Conservation (phyloP, 2,888 invertebrate species). For the Stegana nigrithorax region DNA sequence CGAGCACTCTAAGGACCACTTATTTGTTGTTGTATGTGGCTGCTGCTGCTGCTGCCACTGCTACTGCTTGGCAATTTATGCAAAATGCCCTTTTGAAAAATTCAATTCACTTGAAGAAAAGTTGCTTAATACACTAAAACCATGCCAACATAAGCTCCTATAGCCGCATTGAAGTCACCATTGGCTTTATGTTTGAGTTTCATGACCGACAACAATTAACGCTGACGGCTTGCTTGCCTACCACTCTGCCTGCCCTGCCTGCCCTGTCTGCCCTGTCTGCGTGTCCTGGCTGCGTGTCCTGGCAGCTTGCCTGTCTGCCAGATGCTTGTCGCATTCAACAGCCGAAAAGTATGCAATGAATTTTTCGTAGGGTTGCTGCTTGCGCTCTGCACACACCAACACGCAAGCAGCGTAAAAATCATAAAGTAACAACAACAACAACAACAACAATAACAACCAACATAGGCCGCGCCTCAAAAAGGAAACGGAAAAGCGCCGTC, state of each 20-base stretch:
- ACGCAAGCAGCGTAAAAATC: background rate
- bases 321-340: constrained; percentile 28
- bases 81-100: constrained; percentile 8
- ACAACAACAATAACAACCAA: background rate
- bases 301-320: no score
- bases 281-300: no score
- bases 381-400: background rate
- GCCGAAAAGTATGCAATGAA: constrained; percentile 31
- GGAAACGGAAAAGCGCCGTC: background rate
- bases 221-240: constrained; percentile 25
- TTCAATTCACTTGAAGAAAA: constrained; percentile 10
- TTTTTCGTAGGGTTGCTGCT: no score
- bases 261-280: no score
- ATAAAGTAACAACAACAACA: background rate
- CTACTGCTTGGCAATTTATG: background rate
- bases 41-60: background rate
- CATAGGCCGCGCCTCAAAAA: background rate
- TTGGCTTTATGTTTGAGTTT: constrained; percentile 21
- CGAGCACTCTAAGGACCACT: constrained; percentile 1
- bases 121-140: constrained; percentile 12
- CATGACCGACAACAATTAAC: constrained; percentile 61
- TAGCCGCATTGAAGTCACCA: background rate
- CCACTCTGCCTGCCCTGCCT: no score
- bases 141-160: constrained; percentile 8
- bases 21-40: background rate